A percentile compares a stretch with the other conserved stretches of the same genome.
Evolutionary conservation across 23 tunicate species (phyloP).

Genomic region (Clavelina lepadiformis): DNA sequence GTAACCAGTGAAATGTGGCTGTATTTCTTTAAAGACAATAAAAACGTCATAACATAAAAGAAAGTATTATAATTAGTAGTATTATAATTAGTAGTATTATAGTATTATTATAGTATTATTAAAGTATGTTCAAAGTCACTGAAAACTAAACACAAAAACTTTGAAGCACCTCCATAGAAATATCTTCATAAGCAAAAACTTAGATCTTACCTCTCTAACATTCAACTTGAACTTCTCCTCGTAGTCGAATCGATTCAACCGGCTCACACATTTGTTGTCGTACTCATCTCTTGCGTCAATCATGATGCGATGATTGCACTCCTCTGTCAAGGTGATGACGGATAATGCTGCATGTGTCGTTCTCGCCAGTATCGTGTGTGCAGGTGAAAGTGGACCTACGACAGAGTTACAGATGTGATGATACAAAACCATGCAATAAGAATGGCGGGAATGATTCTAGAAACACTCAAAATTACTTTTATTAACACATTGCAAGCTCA

Average conservation of each 20-base stretch:
- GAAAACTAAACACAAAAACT: no score
- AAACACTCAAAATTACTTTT: not conserved
- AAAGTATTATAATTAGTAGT: not conserved
- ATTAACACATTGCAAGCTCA: not conserved
- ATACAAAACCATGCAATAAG: not conserved
- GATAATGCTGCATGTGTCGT: conserved; percentile 35
- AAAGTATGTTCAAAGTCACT: no score
- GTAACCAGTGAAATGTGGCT: no score
- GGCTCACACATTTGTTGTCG: conserved; percentile 52
- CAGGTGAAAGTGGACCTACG: conserved; percentile 47
- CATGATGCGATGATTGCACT: conserved; percentile 32
- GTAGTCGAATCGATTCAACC: conserved; percentile 22
- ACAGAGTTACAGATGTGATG: not conserved
- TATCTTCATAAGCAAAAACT: not conserved
- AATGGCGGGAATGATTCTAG: no score
- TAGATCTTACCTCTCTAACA: conserved; percentile 27
- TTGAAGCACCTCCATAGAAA: not conserved
- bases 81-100: no score
- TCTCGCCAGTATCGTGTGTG: conserved; percentile 38
- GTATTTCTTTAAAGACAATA: no score
- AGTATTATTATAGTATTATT: no score
- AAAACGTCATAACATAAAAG: not conserved
- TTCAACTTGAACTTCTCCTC: conserved; percentile 42
- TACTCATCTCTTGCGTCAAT: conserved; percentile 70
- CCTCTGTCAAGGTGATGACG: conserved; percentile 49